Percentiles rank a stretch among this genome's conserved stretches.
Evolutionary conservation across 2,888 invertebrate species (phyloP).

Genomic region (Tetragnatha montana): DNA sequence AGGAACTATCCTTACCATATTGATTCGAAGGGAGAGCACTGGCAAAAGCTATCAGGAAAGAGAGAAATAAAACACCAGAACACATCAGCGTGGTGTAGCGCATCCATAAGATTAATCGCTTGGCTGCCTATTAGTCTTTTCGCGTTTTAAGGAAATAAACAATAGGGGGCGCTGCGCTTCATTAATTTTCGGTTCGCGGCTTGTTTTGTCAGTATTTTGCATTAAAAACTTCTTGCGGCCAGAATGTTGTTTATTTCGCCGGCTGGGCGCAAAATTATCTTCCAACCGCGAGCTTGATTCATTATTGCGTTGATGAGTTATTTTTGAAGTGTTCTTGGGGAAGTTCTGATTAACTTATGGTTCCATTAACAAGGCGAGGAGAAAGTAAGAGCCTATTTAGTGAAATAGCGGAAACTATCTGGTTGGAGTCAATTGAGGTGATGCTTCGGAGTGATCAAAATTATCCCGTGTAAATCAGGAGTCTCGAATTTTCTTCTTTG

Average conservation of each 20-base stretch:
- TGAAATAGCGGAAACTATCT: not conserved
- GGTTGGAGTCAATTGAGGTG: not conserved
- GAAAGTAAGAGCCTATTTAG: not conserved
- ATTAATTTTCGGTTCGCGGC: slow-evolving; percentile 53
- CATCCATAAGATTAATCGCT: slow-evolving; percentile 56
- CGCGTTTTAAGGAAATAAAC: slow-evolving; percentile 41
- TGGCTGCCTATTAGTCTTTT: slow-evolving; percentile 55
- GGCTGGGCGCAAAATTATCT: slow-evolving; percentile 30
- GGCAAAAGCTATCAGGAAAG: not conserved
- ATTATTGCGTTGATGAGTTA: slow-evolving; percentile 46
- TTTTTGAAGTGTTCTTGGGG: slow-evolving; percentile 5
- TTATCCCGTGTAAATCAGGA: not conserved
- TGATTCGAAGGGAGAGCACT: slow-evolving; percentile 35
- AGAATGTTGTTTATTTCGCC: slow-evolving; percentile 35
- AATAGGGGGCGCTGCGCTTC: slow-evolving; percentile 57
- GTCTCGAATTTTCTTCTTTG: too few species aligned
- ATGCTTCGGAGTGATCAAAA: not conserved
- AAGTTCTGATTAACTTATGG: not conserved
- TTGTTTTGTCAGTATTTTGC: slow-evolving; percentile 59
- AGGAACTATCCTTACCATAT: slow-evolving; percentile 45
- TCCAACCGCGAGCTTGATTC: slow-evolving; percentile 20
- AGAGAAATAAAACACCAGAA: slow-evolving; percentile 20
- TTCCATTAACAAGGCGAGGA: not conserved
- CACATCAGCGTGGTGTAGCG: slow-evolving; percentile 12
- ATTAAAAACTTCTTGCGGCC: slow-evolving; percentile 35